Conservation (phyloP, 2,888 invertebrate genomes). For the Syritta pipiens region DNA sequence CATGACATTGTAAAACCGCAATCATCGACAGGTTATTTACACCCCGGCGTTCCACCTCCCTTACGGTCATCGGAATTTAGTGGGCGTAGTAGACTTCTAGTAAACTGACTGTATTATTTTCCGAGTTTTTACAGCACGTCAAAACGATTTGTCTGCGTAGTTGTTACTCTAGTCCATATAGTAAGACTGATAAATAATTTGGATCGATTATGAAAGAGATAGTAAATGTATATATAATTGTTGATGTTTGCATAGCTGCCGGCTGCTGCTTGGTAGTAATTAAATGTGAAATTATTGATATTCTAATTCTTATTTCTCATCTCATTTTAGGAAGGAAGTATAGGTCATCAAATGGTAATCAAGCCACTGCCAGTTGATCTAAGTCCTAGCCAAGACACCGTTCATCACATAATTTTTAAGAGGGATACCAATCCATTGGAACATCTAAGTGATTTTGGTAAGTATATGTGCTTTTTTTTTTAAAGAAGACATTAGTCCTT, state of each 20-base stretch:
- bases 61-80: constrained; percentile 44
- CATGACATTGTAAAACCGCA: constrained; percentile 53
- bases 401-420: constrained; percentile 89
- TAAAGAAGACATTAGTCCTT: not conserved
- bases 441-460: constrained; percentile 90
- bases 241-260: too few species aligned
- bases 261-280: not conserved
- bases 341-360: constrained; percentile 93
- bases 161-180: constrained; percentile 4
- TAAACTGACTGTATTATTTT: constrained; percentile 18
- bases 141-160: constrained; percentile 49
- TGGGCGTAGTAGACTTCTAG: constrained; percentile 59
- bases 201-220: constrained; percentile 44
- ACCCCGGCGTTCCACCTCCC: not conserved
- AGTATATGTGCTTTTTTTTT: constrained; percentile 75
- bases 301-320: not conserved
- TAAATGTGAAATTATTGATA: not conserved
- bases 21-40: constrained; percentile 55
- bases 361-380: constrained; percentile 90
- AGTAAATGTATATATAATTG: constrained; percentile 40
- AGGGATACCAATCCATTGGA: constrained; percentile 80
- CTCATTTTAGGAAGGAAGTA: constrained; percentile 83
- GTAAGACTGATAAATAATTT: constrained; percentile 18
- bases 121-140: constrained; percentile 49
- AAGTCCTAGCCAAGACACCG: constrained; percentile 78